Evolutionary conservation across 1,140 invertebrate genomes (phyloP).

Genomic region (Gonatopus flavifemur): DNA sequence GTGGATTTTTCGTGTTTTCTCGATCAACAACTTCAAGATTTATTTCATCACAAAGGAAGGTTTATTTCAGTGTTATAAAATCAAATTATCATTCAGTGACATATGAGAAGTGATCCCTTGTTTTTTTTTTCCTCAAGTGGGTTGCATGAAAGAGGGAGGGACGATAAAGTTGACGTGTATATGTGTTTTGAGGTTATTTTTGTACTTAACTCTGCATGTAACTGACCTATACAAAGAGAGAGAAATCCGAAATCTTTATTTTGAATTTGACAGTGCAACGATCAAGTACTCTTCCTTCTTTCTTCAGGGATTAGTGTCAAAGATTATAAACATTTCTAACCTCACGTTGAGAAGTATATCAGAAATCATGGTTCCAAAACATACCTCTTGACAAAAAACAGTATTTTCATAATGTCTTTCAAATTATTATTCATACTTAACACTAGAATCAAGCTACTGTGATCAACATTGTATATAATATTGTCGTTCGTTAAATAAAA

Average conservation of each 20-base stretch:
- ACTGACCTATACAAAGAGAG: conserved; percentile 41
- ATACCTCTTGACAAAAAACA: too few species aligned
- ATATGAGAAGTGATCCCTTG: neutral
- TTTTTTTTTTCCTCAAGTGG: neutral
- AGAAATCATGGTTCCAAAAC: too few species aligned
- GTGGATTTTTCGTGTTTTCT: too few species aligned
- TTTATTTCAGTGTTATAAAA: too few species aligned
- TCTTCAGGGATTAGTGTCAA: too few species aligned
- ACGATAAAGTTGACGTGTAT: conserved; percentile 25
- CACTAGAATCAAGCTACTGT: conserved; percentile 26
- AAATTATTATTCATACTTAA: conserved; percentile 13
- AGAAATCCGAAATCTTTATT: conserved; percentile 33
- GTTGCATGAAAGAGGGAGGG: neutral
- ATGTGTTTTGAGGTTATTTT: conserved; percentile 49
- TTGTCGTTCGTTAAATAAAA: neutral
- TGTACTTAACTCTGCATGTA: conserved; percentile 31
- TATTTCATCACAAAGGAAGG: too few species aligned
- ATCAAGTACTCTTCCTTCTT: too few species aligned
- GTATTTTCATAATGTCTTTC: conserved; percentile 4
- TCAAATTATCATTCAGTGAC: neutral
- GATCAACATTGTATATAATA: conserved; percentile 16
- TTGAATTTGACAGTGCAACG: conserved; percentile 23
- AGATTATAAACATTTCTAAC: too few species aligned
- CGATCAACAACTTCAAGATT: too few species aligned
- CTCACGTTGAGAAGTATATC: too few species aligned